phyloP scores from a whole-genome alignment of 2,113 vertebrate species.

The Piaya cayana region DNA sequence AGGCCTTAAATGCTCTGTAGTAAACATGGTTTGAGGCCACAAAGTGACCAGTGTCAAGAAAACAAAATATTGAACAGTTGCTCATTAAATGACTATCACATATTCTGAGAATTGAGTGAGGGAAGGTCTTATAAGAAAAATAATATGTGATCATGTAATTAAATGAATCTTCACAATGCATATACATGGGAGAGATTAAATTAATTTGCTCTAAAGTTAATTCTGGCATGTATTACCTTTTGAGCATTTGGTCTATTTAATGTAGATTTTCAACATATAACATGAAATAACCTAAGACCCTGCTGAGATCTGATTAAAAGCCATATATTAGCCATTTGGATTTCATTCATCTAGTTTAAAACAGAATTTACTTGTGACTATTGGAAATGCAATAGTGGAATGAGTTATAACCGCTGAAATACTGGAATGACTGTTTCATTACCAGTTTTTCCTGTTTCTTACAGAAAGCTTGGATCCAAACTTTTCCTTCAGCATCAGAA shows the following conservation, averaged over 20 bases:
- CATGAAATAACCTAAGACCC: neutral
- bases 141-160: neutral
- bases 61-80: conserved; percentile 15
- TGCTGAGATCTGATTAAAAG: neutral
- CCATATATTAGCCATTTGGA: neutral
- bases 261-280: neutral
- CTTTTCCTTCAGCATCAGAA: neutral
- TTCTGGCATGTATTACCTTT: neutral
- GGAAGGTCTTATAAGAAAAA: neutral
- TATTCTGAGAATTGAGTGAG: neutral
- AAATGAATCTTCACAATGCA: neutral
- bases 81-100: neutral
- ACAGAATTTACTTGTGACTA: neutral
- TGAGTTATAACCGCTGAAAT: neutral
- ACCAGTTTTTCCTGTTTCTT: neutral
- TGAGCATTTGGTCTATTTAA: neutral
- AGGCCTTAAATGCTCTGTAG: neutral
- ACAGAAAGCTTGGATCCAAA: neutral
- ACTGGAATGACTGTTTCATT: neutral
- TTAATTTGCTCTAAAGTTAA: neutral
- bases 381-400: neutral
- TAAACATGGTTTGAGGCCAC: neutral
- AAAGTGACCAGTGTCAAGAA: neutral
- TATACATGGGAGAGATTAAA: conserved; percentile 1
- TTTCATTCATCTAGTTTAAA: neutral